Conservation (phyloP, 2,113 vertebrate genomes). For the Saccopteryx leptura region DNA sequence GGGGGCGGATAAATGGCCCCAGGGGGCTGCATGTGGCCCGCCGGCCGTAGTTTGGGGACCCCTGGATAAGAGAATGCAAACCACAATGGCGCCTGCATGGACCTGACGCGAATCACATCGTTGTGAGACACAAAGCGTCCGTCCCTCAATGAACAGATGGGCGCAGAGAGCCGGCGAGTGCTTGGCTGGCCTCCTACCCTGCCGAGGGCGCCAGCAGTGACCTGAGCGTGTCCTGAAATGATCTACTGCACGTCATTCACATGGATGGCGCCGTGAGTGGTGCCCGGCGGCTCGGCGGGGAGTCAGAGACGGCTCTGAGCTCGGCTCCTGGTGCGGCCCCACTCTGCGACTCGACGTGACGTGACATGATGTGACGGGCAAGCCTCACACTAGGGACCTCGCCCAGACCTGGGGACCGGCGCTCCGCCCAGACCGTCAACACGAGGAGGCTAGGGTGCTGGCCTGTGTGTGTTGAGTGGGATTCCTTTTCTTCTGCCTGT, state of each 20-base stretch:
- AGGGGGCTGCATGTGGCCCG: no score
- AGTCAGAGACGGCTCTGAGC: slow-evolving; percentile 79
- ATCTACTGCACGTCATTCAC: slow-evolving; percentile 89
- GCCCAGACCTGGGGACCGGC: slow-evolving; percentile 75
- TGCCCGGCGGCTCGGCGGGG: slow-evolving; percentile 89
- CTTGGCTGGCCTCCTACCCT: slow-evolving; percentile 83
- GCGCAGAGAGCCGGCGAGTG: slow-evolving; percentile 84
- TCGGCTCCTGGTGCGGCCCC: slow-evolving; percentile 85
- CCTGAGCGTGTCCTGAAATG: slow-evolving; percentile 86
- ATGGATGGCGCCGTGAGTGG: slow-evolving; percentile 86
- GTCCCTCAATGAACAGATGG: slow-evolving; percentile 77
- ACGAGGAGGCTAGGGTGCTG: slow-evolving; percentile 71
- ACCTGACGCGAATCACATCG: slow-evolving; percentile 67
- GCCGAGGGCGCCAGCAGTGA: slow-evolving; percentile 87
- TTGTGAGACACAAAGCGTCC: slow-evolving; percentile 82
- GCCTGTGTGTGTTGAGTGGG: slow-evolving; percentile 66
- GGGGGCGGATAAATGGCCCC: no score
- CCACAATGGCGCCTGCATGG: slow-evolving; percentile 53
- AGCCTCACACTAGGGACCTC: slow-evolving; percentile 72
- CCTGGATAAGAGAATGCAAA: slow-evolving; percentile 66
- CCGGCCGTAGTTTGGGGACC: no score
- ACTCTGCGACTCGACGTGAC: slow-evolving; percentile 81
- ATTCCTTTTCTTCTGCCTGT: slow-evolving; percentile 45
- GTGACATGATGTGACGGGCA: slow-evolving; percentile 82
- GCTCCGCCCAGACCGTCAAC: slow-evolving; percentile 69